Conservation (phyloP, 2,113 vertebrate species). For the Gracilinanus agilis region DNA sequence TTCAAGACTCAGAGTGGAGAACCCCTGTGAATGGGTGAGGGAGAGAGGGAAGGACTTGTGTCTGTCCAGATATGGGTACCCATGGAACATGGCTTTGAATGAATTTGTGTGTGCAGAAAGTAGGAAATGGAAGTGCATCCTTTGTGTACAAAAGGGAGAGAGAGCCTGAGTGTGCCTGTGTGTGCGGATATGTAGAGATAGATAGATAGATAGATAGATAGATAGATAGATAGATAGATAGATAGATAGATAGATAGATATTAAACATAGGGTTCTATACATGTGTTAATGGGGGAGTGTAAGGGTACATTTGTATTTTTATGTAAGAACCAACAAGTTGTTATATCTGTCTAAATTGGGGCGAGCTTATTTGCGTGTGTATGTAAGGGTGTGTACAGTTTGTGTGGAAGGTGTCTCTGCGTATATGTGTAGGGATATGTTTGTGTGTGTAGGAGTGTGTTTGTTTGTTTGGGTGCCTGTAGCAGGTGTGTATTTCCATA, state of each 20-base stretch:
- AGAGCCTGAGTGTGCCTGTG: neutral
- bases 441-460: neutral
- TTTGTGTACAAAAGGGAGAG: neutral
- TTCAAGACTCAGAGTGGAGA: neutral
- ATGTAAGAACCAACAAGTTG: neutral
- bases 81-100: neutral
- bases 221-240: too few species aligned
- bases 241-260: too few species aligned
- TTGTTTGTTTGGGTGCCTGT: neutral
- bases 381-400: neutral
- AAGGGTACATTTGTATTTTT: neutral
- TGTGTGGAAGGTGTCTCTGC: neutral
- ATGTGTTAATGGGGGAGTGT: too few species aligned
- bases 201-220: too few species aligned
- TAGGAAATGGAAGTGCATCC: neutral
- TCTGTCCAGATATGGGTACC: neutral
- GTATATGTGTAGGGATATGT: neutral
- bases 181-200: accelerated
- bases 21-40: neutral
- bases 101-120: neutral
- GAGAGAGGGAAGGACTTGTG: neutral
- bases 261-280: too few species aligned
- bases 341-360: neutral
- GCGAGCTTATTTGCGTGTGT: neutral
- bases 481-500: neutral